A percentile compares a stretch with the other conserved stretches of the same genome.
These are phyloP conservation scores for Chionoecetes opilio DNA, from an alignment of 1,140 invertebrate genomes.

Conservation along the genomic window DNA sequence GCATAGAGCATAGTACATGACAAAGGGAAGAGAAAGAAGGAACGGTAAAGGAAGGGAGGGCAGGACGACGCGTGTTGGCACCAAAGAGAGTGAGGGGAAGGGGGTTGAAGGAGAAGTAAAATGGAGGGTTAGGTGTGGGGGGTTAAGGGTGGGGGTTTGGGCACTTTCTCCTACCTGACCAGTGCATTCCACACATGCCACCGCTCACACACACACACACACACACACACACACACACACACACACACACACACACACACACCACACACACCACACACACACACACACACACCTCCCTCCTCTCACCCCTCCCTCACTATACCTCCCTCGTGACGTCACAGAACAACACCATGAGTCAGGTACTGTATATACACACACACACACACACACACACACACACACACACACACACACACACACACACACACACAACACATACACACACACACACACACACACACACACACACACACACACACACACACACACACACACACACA, in stretches of 20 bases:
- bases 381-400: constrained; percentile 53
- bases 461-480: background rate
- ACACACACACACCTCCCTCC: background rate
- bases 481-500: background rate
- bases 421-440: constrained; percentile 9
- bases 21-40: background rate
- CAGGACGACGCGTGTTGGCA: too few species aligned
- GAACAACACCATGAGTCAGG: background rate
- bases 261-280: background rate
- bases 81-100: background rate
- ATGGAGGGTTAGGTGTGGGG: background rate
- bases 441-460: background rate
- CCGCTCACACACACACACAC: background rate
- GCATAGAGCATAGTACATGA: background rate
- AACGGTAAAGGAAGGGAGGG: background rate
- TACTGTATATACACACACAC: constrained; percentile 41
- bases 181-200: background rate
- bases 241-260: background rate
- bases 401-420: constrained; percentile 53
- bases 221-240: background rate
- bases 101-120: background rate
- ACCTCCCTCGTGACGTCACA: background rate
- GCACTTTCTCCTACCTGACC: background rate
- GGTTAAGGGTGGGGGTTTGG: background rate
- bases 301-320: background rate